phyloP scores from a whole-genome alignment of 2,888 invertebrate species.

The Leptinotarsa haldemani region DNA sequence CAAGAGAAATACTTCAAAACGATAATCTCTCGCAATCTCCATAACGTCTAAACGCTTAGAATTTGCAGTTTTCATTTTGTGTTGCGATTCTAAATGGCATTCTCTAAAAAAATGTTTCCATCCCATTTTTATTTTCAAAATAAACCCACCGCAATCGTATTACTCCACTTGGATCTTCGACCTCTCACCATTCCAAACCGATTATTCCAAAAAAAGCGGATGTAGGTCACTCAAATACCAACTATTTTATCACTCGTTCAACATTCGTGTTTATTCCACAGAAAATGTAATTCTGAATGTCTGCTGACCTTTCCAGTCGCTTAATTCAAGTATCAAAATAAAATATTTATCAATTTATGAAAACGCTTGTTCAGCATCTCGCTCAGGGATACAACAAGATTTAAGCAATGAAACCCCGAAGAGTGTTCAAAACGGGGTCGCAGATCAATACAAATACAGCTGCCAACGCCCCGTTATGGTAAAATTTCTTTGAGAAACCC shows the following conservation, averaged over 20 bases:
- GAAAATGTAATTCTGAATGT: not conserved
- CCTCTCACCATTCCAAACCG: not conserved
- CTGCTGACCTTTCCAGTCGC: not conserved
- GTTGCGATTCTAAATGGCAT: no score
- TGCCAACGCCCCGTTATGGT: slow-evolving; percentile 52
- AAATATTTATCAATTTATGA: slow-evolving; percentile 4
- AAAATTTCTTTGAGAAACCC: slow-evolving; percentile 9
- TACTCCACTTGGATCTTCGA: no score
- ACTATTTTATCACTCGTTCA: not conserved
- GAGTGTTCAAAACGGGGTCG: slow-evolving; percentile 55
- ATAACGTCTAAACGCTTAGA: no score
- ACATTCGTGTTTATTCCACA: not conserved
- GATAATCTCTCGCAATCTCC: no score
- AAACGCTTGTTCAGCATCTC: slow-evolving; percentile 23
- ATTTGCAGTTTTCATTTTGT: no score
- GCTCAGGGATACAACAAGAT: slow-evolving; percentile 14
- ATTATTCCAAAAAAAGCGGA: not conserved
- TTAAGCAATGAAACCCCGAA: slow-evolving; percentile 38
- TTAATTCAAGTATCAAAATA: not conserved
- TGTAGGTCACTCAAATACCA: not conserved
- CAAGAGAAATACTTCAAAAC: no score
- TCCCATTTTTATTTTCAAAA: no score
- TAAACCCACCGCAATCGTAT: no score
- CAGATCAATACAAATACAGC: slow-evolving; percentile 53
- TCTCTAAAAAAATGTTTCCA: no score